Evolutionary conservation across 2,888 invertebrate genomes (phyloP).

Genomic region (Drosophila nr. medialis): DNA sequence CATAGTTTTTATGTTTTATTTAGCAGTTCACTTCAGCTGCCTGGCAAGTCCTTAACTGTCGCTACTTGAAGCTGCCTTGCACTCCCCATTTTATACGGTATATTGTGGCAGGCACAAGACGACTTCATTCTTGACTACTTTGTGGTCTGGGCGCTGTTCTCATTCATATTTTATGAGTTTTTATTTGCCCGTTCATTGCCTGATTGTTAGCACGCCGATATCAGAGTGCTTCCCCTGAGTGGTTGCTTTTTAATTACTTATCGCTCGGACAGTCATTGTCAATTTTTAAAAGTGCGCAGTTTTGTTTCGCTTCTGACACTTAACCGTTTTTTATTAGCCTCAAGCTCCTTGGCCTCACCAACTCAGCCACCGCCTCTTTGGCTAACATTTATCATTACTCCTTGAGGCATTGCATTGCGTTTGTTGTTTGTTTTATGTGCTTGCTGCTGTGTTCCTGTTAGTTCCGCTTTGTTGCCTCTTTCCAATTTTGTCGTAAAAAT

Average conservation of each 20-base stretch:
- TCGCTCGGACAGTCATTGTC: slow-evolving; percentile 60
- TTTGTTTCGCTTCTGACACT: slow-evolving; percentile 60
- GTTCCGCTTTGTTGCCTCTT: slow-evolving; percentile 53
- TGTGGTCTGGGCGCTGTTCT: slow-evolving; percentile 31
- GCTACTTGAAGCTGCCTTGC: slow-evolving; percentile 27
- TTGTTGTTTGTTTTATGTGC: slow-evolving; percentile 36
- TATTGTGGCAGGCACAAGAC: slow-evolving; percentile 28
- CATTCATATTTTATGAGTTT: slow-evolving; percentile 59
- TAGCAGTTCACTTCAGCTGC: slow-evolving; percentile 35
- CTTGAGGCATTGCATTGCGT: slow-evolving; percentile 12
- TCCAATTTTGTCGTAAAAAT: slow-evolving; percentile 62
- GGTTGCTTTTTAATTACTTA: slow-evolving; percentile 67
- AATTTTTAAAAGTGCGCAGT: slow-evolving; percentile 64
- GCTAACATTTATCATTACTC: slow-evolving; percentile 38
- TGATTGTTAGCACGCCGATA: slow-evolving; percentile 55
- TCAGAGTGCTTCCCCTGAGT: slow-evolving; percentile 10
- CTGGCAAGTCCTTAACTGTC: slow-evolving; percentile 31
- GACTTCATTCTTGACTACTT: slow-evolving; percentile 32
- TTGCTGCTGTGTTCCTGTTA: slow-evolving; percentile 29
- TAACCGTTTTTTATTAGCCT: slow-evolving; percentile 67
- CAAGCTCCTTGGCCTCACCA: slow-evolving; percentile 15
- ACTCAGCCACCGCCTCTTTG: neutral
- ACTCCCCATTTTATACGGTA: slow-evolving; percentile 49
- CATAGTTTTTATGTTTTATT: slow-evolving; percentile 81
- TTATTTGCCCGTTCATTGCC: slow-evolving; percentile 55